These are phyloP conservation scores for Turritopsis dohrnii DNA, from an alignment of 30 jellyfish, hydroid and myxozoan genomes.

Conservation along the genomic window DNA sequence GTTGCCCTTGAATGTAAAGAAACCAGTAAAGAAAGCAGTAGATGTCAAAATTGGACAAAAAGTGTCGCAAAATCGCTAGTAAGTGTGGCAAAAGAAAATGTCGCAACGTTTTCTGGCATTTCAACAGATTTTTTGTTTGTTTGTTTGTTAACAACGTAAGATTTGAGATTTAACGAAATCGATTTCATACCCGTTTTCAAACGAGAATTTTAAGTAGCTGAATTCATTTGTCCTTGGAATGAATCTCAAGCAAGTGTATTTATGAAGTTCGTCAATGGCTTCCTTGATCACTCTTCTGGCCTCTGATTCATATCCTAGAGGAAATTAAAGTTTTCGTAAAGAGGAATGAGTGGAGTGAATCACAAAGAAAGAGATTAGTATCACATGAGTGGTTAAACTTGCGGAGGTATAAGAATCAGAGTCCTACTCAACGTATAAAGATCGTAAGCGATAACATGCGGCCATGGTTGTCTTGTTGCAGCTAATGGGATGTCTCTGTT, in stretches of 20 bases:
- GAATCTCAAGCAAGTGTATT: constrained; percentile 11
- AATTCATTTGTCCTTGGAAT: background rate
- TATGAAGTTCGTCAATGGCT: background rate
- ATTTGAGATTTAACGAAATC: no score
- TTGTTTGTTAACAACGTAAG: no score
- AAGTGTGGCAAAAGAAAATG: no score
- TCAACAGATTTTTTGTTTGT: no score
- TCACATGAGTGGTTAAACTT: no score
- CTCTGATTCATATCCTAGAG: background rate
- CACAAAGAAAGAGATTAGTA: no score
- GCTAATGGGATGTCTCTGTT: constrained; percentile 63
- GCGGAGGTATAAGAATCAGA: no score
- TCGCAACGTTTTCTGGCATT: no score
- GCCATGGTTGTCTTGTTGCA: constrained; percentile 63
- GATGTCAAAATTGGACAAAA: no score
- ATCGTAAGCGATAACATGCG: constrained; percentile 42
- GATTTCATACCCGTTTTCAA: background rate
- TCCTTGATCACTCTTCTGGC: constrained; percentile 5
- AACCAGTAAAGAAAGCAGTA: no score
- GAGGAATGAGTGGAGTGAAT: background rate
- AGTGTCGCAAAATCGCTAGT: no score
- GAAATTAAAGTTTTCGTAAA: background rate
- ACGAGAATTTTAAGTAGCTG: background rate
- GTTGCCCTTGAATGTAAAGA: no score
- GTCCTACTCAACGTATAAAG: background rate